Evolutionary conservation across 35 echinoderm and acorn worm genomes (phyloP).

Genomic region (Amphiura filiformis): DNA sequence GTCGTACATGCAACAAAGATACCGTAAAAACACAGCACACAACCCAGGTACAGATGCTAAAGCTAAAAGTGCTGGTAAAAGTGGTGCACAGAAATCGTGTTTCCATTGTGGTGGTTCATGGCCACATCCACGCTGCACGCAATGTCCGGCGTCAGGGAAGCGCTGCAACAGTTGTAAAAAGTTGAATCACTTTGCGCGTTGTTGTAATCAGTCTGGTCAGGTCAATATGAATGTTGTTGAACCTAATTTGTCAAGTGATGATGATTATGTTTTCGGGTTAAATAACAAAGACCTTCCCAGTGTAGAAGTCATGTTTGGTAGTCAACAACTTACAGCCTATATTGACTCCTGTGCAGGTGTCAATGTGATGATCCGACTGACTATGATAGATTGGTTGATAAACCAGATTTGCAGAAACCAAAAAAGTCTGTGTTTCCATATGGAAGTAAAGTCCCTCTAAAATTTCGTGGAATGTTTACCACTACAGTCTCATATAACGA

Average conservation of each 20-base stretch:
- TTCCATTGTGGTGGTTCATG: background rate
- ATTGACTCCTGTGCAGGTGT: conserved; percentile 14
- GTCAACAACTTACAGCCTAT: background rate
- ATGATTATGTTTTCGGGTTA: background rate
- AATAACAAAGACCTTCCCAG: background rate
- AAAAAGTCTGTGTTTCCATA: conserved; percentile 26
- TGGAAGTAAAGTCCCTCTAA: conserved; percentile 1
- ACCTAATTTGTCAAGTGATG: background rate
- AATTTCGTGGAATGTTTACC: background rate
- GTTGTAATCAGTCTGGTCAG: background rate
- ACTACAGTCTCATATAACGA: background rate
- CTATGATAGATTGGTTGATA: background rate
- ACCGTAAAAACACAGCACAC: no score
- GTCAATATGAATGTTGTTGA: background rate
- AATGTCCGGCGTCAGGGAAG: background rate
- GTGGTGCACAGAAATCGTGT: background rate
- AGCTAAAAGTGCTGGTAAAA: no score
- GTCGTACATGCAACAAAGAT: background rate
- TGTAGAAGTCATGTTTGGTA: background rate
- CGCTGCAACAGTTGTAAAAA: background rate
- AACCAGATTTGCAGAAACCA: background rate
- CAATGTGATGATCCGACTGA: conserved; percentile 10
- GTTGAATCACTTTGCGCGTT: background rate
- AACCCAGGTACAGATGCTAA: no score
- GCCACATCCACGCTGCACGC: background rate